These are phyloP conservation scores for Hyperoplus immaculatus DNA, from an alignment of 2,797 vertebrate species.

Conservation along the genomic window DNA sequence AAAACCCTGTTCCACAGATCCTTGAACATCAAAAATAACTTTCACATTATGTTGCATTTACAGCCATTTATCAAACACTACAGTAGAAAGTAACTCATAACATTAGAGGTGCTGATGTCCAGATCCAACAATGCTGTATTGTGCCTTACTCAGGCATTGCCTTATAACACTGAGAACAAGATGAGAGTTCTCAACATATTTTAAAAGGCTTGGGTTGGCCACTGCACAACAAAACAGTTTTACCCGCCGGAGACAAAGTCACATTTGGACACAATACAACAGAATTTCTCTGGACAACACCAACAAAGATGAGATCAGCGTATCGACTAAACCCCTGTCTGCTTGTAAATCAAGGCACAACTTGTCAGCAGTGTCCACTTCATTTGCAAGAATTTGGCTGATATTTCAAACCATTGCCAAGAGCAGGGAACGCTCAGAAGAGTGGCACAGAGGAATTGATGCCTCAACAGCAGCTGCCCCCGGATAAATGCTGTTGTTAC, in stretches of 20 bases:
- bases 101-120: constrained; percentile 4
- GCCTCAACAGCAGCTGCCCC: constrained; percentile 61
- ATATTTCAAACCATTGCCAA: constrained; percentile 66
- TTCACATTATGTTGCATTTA: constrained; percentile 24
- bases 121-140: constrained; percentile 15
- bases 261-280: constrained; percentile 46
- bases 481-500: constrained; percentile 51
- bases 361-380: constrained; percentile 70
- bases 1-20: background rate
- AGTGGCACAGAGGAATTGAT: constrained; percentile 59
- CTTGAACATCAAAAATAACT: background rate
- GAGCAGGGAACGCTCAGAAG: constrained; percentile 60
- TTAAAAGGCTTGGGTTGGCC: constrained; percentile 37
- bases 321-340: constrained; percentile 53
- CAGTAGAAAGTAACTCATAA: constrained; percentile 18
- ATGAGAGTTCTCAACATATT: constrained; percentile 26
- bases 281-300: constrained; percentile 39
- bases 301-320: constrained; percentile 73
- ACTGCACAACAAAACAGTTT: constrained; percentile 33
- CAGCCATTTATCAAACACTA: constrained; percentile 16
- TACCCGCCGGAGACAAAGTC: constrained; percentile 42
- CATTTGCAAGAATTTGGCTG: constrained; percentile 68
- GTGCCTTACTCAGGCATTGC: constrained; percentile 13
- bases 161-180: constrained; percentile 15
- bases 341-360: constrained; percentile 71